These are phyloP conservation scores for Gallinago nigripennis DNA, from an alignment of 2,797 vertebrate genomes.

Conservation along the genomic window DNA sequence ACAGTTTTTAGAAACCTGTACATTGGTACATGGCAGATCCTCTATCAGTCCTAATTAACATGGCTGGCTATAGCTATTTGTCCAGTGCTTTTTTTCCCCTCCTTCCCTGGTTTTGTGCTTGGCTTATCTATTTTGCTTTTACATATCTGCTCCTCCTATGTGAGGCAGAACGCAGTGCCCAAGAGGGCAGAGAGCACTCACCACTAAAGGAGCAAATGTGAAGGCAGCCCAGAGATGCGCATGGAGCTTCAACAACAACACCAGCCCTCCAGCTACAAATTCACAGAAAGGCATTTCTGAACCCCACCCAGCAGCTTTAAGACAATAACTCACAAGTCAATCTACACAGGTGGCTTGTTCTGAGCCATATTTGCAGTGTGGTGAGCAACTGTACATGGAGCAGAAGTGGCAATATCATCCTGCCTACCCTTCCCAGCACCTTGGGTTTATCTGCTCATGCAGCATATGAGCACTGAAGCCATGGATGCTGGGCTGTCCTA, in stretches of 20 bases:
- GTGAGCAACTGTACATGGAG: neutral
- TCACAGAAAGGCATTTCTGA: neutral
- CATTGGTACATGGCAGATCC: neutral
- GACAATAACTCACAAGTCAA: neutral
- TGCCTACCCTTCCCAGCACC: neutral
- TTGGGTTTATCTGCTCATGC: neutral
- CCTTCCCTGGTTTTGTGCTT: neutral
- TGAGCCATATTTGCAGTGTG: neutral
- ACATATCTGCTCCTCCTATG: accelerated
- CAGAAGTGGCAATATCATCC: neutral
- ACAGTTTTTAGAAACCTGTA: neutral
- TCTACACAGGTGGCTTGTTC: neutral
- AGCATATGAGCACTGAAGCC: accelerated
- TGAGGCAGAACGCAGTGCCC: neutral
- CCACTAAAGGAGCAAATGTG: neutral
- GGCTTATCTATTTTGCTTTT: neutral
- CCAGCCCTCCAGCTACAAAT: neutral
- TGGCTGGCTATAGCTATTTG: neutral
- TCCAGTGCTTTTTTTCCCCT: neutral
- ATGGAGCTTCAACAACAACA: neutral
- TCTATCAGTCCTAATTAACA: neutral
- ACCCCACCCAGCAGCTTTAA: neutral
- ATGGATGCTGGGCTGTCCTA: neutral
- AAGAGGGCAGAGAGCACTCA: neutral
- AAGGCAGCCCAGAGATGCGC: neutral